A percentile compares a stretch with the other conserved stretches of the same genome.
phyloP scores from a whole-genome alignment of 1,140 invertebrate species.

The Ruditapes philippinarum region DNA sequence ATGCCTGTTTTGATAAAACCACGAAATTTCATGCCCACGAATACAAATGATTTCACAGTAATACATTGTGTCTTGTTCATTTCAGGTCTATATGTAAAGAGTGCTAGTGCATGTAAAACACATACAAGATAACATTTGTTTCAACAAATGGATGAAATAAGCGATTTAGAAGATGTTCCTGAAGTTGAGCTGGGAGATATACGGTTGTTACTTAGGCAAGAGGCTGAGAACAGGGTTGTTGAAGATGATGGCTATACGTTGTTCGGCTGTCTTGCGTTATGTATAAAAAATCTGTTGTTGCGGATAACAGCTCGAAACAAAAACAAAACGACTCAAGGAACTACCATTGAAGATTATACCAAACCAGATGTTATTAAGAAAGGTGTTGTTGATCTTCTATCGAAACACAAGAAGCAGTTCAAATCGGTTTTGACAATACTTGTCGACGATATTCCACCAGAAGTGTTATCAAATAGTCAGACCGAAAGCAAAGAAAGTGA shows the following conservation, averaged over 20 bases:
- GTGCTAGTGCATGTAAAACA: too few species aligned
- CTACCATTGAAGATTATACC: neutral
- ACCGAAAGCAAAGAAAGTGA: neutral
- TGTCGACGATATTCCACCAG: neutral
- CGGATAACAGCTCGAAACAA: neutral
- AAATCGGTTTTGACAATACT: neutral
- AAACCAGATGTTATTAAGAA: neutral
- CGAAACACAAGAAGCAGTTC: neutral
- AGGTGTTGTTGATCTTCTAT: neutral
- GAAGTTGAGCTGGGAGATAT: neutral
- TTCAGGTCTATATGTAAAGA: too few species aligned
- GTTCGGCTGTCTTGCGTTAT: neutral
- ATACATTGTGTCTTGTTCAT: too few species aligned
- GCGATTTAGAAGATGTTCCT: too few species aligned
- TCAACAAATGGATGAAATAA: too few species aligned
- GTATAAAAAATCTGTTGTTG: neutral
- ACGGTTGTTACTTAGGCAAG: neutral
- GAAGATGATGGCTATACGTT: neutral
- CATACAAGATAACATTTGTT: too few species aligned
- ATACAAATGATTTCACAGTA: too few species aligned
- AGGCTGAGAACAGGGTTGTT: neutral
- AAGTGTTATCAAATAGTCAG: neutral
- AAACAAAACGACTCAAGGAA: neutral
- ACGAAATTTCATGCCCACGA: too few species aligned
- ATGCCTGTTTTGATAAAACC: too few species aligned